phyloP scores from a whole-genome alignment of 2,888 invertebrate genomes.

The Epicampocera succincta region DNA sequence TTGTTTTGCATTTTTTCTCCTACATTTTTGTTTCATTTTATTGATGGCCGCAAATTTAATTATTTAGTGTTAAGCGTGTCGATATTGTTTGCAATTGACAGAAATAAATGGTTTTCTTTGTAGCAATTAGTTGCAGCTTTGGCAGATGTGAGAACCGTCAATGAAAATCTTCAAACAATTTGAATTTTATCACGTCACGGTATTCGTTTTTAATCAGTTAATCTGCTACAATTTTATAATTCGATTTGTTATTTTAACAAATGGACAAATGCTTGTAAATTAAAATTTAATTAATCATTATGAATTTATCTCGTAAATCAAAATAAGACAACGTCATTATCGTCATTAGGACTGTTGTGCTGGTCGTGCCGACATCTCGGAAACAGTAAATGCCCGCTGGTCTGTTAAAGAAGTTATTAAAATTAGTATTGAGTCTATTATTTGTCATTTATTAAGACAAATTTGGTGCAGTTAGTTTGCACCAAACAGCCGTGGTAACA shows the following conservation, averaged over 20 bases:
- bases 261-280: not conserved
- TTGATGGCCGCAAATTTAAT: too few relatives aligned
- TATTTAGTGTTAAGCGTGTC: too few relatives aligned
- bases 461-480: too few relatives aligned
- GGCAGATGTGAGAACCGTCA: not conserved
- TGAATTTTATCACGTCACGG: not conserved
- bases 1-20: too few relatives aligned
- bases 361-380: not conserved
- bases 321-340: not conserved
- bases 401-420: not conserved
- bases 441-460: too few relatives aligned
- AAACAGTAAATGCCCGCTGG: not conserved
- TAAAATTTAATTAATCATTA: constrained; percentile 24
- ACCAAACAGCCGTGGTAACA: too few relatives aligned
- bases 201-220: not conserved
- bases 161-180: not conserved
- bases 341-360: not conserved
- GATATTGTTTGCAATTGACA: too few relatives aligned
- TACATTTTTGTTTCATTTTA: too few relatives aligned
- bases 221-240: constrained; percentile 1
- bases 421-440: too few relatives aligned
- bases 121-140: not conserved
- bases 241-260: not conserved
- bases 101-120: too few relatives aligned
- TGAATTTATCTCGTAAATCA: not conserved